Base-by-base conservation (phyloP, 2,113 vertebrate species). In the Lepisosteus oculatus region DNA sequence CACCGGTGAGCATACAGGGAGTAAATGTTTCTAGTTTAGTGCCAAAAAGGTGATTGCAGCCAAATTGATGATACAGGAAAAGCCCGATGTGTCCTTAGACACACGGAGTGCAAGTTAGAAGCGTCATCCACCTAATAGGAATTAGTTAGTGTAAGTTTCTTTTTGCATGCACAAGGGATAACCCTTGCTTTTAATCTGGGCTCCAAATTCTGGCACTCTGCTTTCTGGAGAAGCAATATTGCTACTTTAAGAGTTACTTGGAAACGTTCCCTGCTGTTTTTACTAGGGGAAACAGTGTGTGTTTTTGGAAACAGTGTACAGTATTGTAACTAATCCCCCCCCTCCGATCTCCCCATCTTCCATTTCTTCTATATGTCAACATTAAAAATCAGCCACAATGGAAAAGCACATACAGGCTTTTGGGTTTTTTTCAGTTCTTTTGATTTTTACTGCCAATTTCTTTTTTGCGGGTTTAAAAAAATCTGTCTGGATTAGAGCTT, bases 181-280 rank as follows among this genome's bases (percentile, higher is more conserved):
- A 51, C 69, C 65, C 69, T 11, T n/a, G 55, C 43, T 47, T 69
- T 75, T 43, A 69, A 74, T 74, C 66, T 76, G 67, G 69, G 54
- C 82, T 80, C 44, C 61, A 67, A 59, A 74, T 41, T 62, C 75
- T 51, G 45, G 51, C 41, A 55, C 69, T 55, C 44, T 4, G 54
- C 54, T 77, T 73, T 76, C 72, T 76, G 70, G 85, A 89, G 86
- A 89, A 82, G 74, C 76, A 75, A 81, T 78, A 83, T 79, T 76
- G 79, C 67, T 83, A 85, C 80, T 80, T 90, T 89, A 88, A 88
- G 80, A 81, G 83, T 87, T 81, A 79, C 81, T 84, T 88, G 87
- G 92, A 90, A 90, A 85, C 83, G 75, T 85, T 90, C 82, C 90
- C 87, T 70, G 83, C 86, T 89, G 85, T 77, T 86, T 89, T 90